Evolutionary conservation across 2,113 vertebrate species (phyloP), one percentile per base, ranked within the genome.

Genomic region (Hippocampus mohnikei): DNA sequence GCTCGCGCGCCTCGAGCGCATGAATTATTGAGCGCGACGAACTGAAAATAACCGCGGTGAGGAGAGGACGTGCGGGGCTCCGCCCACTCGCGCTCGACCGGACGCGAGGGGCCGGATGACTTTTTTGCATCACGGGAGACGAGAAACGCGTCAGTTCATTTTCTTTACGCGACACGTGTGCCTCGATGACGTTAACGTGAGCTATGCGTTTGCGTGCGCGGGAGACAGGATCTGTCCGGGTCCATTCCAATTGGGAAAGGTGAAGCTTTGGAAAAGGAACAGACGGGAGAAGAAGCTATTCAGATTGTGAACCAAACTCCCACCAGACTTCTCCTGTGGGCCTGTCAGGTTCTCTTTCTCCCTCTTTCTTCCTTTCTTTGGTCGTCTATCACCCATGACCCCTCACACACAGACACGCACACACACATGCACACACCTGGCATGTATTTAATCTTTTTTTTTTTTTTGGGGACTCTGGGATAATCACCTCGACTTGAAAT

Each of bases 21-120:
- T 89, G 85, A 91, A 91, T 91, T 86, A 90, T 91, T 90, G 85
- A 91, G 81, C 85, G 82, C 82, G 84, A 85, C 85, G 88, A 90
- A 90, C 88, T 88, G 88, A 91, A 91, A 91, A 90, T 90, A 91
- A 86, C 87, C 25, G 69, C 50, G 72, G 74, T 64, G 81, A 88
- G 61, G 81, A 76, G 71, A 81, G 56, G 79, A 83, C 61, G 62
- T 40, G 69, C 70, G 16, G 61, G 6, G 67, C 72, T 83, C 68
- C 71, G 74, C 72, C 76, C 72, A 73, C 76, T 80, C 77, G 71
- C 70, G 78, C 75, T 74, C 74, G 67, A 50, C 65, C 46, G 69
- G 74, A 84, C 84, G 46, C 12, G 42, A 44, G 42, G 42, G 42
- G 42, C 46, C 81, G 72, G 62, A 52, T 7, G 25, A 79, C 71